Evolutionary conservation across 1,140 invertebrate genomes (phyloP).

Genomic region (Drosophila tropicalis): DNA sequence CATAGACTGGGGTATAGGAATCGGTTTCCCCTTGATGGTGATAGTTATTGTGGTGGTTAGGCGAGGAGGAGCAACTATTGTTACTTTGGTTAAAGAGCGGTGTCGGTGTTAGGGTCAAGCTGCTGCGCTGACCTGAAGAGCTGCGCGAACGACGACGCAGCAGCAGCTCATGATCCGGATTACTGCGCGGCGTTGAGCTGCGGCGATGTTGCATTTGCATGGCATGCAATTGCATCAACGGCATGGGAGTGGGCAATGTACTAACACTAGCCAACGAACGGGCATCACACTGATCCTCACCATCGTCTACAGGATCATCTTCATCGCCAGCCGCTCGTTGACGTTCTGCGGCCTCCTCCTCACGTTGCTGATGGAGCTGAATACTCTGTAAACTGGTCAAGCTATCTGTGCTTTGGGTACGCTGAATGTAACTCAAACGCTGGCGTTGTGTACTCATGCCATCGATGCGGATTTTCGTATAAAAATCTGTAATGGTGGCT

Average conservation of each 20-base stretch:
- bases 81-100: slow-evolving; percentile 60
- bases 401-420: slow-evolving; percentile 76
- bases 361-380: slow-evolving; percentile 32
- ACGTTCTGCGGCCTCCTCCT: slow-evolving; percentile 32
- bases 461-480: slow-evolving; percentile 81
- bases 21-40: slow-evolving; percentile 46
- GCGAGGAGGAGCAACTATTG: slow-evolving; percentile 53
- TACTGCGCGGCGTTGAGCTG: slow-evolving; percentile 71
- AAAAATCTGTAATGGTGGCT: slow-evolving; percentile 76
- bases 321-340: slow-evolving; percentile 19
- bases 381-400: slow-evolving; percentile 72
- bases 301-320: slow-evolving; percentile 9
- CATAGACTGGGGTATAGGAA: slow-evolving; percentile 78
- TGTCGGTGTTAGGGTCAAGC: slow-evolving; percentile 77
- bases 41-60: slow-evolving; percentile 38
- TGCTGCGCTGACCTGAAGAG: slow-evolving; percentile 77
- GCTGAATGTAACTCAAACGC: slow-evolving; percentile 66
- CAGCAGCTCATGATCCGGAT: slow-evolving; percentile 50
- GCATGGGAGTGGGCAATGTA: slow-evolving; percentile 73
- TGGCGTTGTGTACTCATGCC: slow-evolving; percentile 63
- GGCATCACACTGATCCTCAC: slow-evolving; percentile 63
- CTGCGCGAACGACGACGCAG: slow-evolving; percentile 64
- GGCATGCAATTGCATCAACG: slow-evolving; percentile 61
- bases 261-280: slow-evolving; percentile 70
- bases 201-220: slow-evolving; percentile 72